Evolutionary conservation across 2,888 invertebrate species (phyloP).

Genomic region (Acronicta alni): DNA sequence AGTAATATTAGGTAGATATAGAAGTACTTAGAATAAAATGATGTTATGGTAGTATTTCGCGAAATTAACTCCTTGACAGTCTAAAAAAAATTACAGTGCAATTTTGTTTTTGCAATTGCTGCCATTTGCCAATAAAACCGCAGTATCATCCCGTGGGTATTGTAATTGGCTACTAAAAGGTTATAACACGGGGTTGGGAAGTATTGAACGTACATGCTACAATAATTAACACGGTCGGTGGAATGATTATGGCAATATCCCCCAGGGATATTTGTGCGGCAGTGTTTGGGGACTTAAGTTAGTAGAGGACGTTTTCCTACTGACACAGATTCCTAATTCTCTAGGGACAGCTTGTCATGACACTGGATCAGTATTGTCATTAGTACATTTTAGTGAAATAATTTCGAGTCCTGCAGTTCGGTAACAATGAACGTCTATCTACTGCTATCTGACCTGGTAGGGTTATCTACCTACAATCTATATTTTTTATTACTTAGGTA

Average conservation of each 20-base stretch:
- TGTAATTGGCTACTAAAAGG: conserved; percentile 38
- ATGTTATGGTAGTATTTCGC: too few species aligned
- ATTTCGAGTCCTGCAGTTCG: too few species aligned
- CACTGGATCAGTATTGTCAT: not conserved
- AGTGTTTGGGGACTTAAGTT: conserved; percentile 17
- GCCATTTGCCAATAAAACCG: conserved; percentile 11
- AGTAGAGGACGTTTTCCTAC: conserved; percentile 9
- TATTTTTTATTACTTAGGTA: too few species aligned
- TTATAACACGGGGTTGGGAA: conserved; percentile 29
- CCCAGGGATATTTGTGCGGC: conserved; percentile 11
- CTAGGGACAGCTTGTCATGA: conserved; percentile 15
- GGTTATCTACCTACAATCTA: too few species aligned
- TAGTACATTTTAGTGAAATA: too few species aligned
- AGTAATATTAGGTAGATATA: too few species aligned
- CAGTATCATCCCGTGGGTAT: conserved; percentile 25
- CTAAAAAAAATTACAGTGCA: too few species aligned
- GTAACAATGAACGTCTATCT: too few species aligned
- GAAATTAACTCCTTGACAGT: too few species aligned
- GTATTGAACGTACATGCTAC: conserved; percentile 29
- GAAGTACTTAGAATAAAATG: too few species aligned
- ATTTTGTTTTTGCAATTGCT: not conserved
- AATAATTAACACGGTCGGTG: conserved; percentile 31
- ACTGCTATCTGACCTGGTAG: too few species aligned
- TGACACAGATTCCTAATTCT: conserved; percentile 29
- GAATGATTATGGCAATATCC: conserved; percentile 29